These are phyloP conservation scores for Hypsopygia costalis DNA, from an alignment of 2,888 invertebrate genomes.

Conservation along the genomic window DNA sequence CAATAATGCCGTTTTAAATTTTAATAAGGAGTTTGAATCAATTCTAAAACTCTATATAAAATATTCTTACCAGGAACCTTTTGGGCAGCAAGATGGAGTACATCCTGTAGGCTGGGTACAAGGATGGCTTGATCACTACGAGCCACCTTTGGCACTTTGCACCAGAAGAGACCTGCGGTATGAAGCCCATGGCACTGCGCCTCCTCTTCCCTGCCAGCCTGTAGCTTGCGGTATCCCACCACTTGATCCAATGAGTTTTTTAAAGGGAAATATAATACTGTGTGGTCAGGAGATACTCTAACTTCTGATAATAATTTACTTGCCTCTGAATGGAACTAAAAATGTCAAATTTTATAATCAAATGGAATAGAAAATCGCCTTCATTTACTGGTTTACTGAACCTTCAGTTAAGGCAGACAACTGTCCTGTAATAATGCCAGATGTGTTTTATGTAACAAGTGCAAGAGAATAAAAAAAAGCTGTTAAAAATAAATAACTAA, in stretches of 20 bases:
- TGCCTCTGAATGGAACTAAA: slow-evolving; percentile 65
- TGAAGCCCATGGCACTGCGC: slow-evolving; percentile 46
- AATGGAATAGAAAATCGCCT: too few relatives aligned
- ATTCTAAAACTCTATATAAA: too few relatives aligned
- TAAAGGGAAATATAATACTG: slow-evolving; percentile 84
- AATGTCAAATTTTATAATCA: too few relatives aligned
- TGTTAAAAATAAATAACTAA: too few relatives aligned
- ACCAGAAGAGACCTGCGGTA: slow-evolving; percentile 61
- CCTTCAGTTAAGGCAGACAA: too few relatives aligned
- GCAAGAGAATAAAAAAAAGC: too few relatives aligned
- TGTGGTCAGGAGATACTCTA: slow-evolving; percentile 71
- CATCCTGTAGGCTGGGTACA: slow-evolving; percentile 67
- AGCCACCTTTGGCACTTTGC: slow-evolving; percentile 50
- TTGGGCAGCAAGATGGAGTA: slow-evolving; percentile 61
- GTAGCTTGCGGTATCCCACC: slow-evolving; percentile 84
- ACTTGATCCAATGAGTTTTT: slow-evolving; percentile 79
- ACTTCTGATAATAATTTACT: slow-evolving; percentile 77
- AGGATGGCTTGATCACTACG: slow-evolving; percentile 70
- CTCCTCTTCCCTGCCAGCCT: slow-evolving; percentile 67
- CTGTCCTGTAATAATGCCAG: too few relatives aligned
- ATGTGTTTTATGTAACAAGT: too few relatives aligned
- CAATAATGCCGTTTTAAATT: too few relatives aligned
- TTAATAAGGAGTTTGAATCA: too few relatives aligned
- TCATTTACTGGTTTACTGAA: too few relatives aligned
- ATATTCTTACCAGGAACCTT: slow-evolving; percentile 65